Evolutionary conservation across 2,113 vertebrate genomes (phyloP).

Genomic region (Verasper variegatus): DNA sequence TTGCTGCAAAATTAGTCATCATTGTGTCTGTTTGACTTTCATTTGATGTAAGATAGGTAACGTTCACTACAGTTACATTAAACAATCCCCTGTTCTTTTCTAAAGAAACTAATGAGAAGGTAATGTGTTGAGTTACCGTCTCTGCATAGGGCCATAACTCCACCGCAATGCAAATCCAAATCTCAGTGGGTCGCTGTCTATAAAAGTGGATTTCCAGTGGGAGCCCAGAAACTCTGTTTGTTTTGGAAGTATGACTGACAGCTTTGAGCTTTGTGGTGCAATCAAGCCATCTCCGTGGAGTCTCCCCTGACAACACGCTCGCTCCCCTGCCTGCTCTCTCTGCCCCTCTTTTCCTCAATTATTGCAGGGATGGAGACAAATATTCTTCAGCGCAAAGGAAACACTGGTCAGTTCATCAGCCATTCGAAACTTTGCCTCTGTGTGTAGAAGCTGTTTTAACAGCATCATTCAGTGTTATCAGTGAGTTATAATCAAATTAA

Average conservation of each 20-base stretch:
- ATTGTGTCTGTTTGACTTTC: conserved; percentile 7
- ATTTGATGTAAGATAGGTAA: neutral
- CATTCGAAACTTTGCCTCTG: neutral
- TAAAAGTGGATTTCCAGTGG: conserved; percentile 30
- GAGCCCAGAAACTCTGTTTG: conserved; percentile 21
- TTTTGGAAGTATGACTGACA: conserved; percentile 65
- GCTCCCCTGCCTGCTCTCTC: conserved; percentile 6
- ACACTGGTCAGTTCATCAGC: conserved; percentile 10
- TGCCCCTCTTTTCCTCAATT: conserved; percentile 26
- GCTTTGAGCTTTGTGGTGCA: conserved; percentile 62
- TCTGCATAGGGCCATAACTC: conserved; percentile 18
- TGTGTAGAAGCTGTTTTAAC: neutral
- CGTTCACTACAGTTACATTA: neutral
- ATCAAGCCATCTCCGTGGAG: conserved; percentile 38
- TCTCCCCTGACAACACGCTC: conserved; percentile 40
- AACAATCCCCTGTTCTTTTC: conserved; percentile 1
- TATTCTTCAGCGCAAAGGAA: neutral
- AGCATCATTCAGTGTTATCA: neutral
- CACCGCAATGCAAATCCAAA: conserved; percentile 3
- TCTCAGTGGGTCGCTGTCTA: conserved; percentile 24
- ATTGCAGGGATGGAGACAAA: conserved; percentile 44
- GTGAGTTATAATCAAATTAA: neutral
- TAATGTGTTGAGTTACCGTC: conserved; percentile 12
- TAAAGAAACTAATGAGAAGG: neutral
- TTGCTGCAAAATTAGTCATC: neutral